Conservation (phyloP, 2,113 vertebrate species). For the Petromus typicus region DNA sequence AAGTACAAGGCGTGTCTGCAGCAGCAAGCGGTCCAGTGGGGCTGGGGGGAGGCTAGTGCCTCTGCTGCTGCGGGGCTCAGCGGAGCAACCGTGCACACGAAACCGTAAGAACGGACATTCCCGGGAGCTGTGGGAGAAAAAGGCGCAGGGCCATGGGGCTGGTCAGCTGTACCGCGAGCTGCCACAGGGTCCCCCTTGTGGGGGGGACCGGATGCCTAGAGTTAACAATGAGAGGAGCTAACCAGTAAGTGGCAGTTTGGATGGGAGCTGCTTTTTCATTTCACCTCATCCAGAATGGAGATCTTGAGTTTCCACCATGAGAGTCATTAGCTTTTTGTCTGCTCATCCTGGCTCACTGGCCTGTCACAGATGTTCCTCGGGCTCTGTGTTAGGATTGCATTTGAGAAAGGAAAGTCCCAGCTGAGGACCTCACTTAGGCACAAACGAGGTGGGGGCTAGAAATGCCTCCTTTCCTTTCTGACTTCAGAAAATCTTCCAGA, state of each 20-base stretch:
- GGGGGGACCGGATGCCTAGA: background rate
- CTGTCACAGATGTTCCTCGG: background rate
- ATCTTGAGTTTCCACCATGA: background rate
- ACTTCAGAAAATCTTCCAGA: background rate
- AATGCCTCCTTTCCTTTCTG: background rate
- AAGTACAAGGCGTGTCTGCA: too few species aligned
- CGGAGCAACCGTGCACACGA: too few species aligned
- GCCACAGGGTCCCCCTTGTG: background rate
- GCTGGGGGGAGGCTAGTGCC: too few species aligned
- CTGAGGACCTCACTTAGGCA: too few species aligned
- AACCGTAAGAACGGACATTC: background rate
- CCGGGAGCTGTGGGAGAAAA: background rate
- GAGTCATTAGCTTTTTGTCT: background rate
- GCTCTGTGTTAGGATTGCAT: background rate
- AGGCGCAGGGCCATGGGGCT: rapidly evolving
- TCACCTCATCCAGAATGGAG: background rate
- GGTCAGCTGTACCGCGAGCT: background rate
- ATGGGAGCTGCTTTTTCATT: background rate
- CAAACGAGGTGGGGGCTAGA: background rate
- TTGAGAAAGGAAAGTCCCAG: background rate
- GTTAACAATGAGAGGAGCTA: background rate
- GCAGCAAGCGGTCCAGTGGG: rapidly evolving
- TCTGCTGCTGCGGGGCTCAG: background rate
- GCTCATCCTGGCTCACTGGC: background rate
- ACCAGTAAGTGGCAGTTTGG: background rate